Conservation (phyloP, 2,888 invertebrate species). For the Dicyrtomina minuta region DNA sequence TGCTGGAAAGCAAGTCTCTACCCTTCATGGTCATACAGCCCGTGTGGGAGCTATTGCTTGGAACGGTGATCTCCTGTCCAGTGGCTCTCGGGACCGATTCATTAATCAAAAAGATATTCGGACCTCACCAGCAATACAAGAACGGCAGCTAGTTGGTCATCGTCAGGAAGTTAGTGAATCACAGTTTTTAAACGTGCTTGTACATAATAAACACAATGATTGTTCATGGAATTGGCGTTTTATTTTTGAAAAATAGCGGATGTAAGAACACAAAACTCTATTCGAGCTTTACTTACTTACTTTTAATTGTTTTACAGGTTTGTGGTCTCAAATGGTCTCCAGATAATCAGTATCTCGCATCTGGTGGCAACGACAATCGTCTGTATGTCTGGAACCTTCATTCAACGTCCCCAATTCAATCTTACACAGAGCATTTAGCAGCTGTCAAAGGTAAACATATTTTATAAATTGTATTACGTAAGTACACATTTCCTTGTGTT, state of each 20-base stretch:
- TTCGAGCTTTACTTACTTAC: constrained; percentile 7
- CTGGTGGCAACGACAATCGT: constrained; percentile 97
- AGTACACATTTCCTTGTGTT: too few species aligned
- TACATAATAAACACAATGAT: neutral
- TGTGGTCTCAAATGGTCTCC: constrained; percentile 99
- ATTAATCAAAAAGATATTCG: constrained; percentile 93
- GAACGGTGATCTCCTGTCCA: constrained; percentile 95
- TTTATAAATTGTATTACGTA: too few species aligned
- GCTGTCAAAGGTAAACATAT: constrained; percentile 72
- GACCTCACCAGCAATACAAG: constrained; percentile 72
- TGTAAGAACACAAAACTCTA: constrained; percentile 3
- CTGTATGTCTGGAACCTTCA: constrained; percentile 89
- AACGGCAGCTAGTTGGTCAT: constrained; percentile 81
- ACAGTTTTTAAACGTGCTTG: too few species aligned
- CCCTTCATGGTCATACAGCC: constrained; percentile 87
- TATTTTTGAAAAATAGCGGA: neutral
- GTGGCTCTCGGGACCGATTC: constrained; percentile 89
- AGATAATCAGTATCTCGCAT: constrained; percentile 94
- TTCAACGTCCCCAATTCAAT: constrained; percentile 84
- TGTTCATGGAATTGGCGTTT: neutral
- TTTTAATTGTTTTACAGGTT: constrained; percentile 58
- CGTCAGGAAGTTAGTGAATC: constrained; percentile 83
- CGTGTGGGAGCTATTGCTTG: constrained; percentile 93
- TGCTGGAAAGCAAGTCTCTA: constrained; percentile 82
- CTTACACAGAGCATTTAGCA: constrained; percentile 93